Conservation (phyloP, 2,888 invertebrate species). For the Polietes domitor region DNA sequence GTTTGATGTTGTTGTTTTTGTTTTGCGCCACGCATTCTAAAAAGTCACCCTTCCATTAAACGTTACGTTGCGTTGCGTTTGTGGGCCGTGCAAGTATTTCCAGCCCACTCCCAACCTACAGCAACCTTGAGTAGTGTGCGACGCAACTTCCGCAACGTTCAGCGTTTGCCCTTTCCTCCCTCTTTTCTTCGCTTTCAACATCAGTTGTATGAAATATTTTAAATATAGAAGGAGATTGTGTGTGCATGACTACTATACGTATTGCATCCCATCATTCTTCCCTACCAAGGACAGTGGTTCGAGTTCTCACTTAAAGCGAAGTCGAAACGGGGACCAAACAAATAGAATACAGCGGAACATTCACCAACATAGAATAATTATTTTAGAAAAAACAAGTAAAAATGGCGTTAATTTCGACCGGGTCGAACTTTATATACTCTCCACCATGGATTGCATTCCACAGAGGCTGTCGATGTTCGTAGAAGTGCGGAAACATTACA, state of each 20-base stretch:
- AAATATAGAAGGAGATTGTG: conserved; percentile 26
- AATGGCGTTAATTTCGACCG: too few relatives aligned
- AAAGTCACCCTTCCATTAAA: conserved; percentile 56
- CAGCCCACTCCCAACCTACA: conserved; percentile 30
- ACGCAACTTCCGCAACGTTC: conserved; percentile 47
- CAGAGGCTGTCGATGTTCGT: too few relatives aligned
- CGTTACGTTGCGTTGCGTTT: not conserved
- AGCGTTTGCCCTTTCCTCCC: not conserved
- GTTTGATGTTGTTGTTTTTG: not conserved
- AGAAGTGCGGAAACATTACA: too few relatives aligned
- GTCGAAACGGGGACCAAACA: too few relatives aligned
- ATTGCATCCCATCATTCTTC: not conserved
- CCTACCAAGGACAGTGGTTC: too few relatives aligned
- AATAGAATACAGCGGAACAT: too few relatives aligned
- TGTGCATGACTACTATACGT: not conserved
- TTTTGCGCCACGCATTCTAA: conserved; percentile 21
- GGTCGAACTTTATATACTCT: too few relatives aligned
- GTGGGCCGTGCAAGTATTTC: not conserved
- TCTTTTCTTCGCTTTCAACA: conserved; percentile 39
- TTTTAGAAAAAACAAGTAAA: too few relatives aligned
- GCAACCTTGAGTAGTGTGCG: conserved; percentile 31
- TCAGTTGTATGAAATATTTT: conserved; percentile 55
- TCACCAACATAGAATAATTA: too few relatives aligned
- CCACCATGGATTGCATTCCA: too few relatives aligned
- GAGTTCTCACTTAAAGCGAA: too few relatives aligned